Conservation (phyloP, 2,888 invertebrate species). For the Amphimallon solstitiale region DNA sequence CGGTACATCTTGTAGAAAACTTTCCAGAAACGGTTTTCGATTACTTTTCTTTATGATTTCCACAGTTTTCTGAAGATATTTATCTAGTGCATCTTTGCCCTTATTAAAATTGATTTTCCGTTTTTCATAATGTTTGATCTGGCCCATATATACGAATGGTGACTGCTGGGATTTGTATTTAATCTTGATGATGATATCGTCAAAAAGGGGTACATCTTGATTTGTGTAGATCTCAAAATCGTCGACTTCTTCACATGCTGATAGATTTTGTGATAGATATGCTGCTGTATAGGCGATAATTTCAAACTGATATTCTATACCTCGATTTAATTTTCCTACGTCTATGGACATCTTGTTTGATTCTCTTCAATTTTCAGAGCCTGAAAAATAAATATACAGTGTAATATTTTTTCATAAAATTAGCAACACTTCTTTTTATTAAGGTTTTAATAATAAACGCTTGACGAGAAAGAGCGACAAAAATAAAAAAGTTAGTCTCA, state of each 20-base stretch:
- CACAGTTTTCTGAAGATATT: background rate
- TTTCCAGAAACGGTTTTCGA: background rate
- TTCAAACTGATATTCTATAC: constrained; percentile 1
- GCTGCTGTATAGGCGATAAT: constrained; percentile 15
- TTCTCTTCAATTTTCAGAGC: background rate
- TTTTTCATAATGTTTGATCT: background rate
- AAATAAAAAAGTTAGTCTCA: too few species aligned
- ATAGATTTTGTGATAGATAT: constrained; percentile 4
- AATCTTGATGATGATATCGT: constrained; percentile 5
- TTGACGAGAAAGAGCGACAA: too few species aligned
- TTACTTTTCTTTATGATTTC: background rate
- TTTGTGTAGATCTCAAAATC: constrained; percentile 12
- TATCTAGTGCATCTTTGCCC: background rate
- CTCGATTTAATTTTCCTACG: constrained; percentile 6
- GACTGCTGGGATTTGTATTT: background rate
- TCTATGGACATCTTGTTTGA: background rate
- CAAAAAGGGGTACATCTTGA: background rate
- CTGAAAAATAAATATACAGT: too few species aligned
- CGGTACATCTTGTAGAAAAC: background rate
- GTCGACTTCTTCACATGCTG: constrained; percentile 11
- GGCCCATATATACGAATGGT: background rate
- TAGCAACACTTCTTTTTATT: too few species aligned
- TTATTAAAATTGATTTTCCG: background rate
- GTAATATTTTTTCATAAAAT: too few species aligned
- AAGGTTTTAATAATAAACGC: too few species aligned